These are phyloP conservation scores for Mellivora capensis DNA, from an alignment of 2,113 vertebrate genomes.

Conservation along the genomic window DNA sequence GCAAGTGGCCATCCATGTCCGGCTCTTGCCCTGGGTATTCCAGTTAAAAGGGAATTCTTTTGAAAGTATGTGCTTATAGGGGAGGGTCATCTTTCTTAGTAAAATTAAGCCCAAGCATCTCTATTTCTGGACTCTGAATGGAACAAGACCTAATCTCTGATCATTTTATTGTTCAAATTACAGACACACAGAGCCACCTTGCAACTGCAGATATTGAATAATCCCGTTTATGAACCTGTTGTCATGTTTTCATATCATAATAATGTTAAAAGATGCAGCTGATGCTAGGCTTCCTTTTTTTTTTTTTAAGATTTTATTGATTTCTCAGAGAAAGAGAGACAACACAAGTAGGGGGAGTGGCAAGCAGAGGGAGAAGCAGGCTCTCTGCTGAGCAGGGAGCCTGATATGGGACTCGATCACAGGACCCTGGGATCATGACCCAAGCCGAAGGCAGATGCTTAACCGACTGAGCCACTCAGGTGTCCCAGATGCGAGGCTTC, in stretches of 20 bases:
- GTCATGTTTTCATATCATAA: background rate
- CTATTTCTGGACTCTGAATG: conserved; percentile 18
- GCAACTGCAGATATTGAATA: background rate
- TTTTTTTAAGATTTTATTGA: background rate
- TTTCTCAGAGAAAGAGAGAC: background rate
- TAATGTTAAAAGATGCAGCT: background rate
- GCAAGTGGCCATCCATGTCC: background rate
- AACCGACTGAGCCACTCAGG: background rate
- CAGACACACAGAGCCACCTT: background rate
- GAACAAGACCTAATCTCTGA: background rate
- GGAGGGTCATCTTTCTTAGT: background rate
- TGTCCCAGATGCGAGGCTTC: background rate
- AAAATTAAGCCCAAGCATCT: background rate
- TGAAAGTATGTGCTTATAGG: background rate
- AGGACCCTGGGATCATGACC: no score
- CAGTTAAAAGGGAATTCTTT: background rate
- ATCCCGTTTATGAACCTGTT: background rate
- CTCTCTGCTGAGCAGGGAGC: no score
- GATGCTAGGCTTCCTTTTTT: background rate
- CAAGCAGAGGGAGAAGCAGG: no score
- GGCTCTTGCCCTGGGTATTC: background rate
- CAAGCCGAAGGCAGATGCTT: background rate
- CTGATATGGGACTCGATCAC: no score
- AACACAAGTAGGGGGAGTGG: no score
- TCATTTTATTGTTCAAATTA: conserved; percentile 20